A percentile compares a stretch with the other conserved stretches of the same genome.
phyloP scores from a whole-genome alignment of 2,113 vertebrate genomes.

The Aspiorhynchus laticeps region DNA sequence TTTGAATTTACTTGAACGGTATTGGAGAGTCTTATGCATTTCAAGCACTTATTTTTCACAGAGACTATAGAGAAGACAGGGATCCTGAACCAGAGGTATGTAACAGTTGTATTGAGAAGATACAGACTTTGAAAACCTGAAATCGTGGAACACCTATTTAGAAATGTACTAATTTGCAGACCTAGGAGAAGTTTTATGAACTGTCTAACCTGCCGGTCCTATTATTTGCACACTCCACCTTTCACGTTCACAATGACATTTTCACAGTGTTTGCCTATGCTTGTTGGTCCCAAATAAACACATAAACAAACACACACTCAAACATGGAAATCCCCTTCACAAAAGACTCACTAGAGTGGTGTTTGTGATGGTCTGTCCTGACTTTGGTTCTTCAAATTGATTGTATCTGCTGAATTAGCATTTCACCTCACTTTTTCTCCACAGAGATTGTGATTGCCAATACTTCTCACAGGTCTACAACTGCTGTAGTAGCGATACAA shows the following conservation, averaged over 20 bases:
- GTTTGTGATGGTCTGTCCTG: slow-evolving; percentile 47
- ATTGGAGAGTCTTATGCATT: not conserved
- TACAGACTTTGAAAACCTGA: not conserved
- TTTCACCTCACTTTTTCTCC: slow-evolving; percentile 72
- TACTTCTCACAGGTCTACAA: slow-evolving; percentile 69
- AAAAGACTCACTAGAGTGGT: not conserved
- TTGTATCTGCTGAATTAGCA: slow-evolving; percentile 72
- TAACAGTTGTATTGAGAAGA: not conserved
- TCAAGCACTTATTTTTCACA: slow-evolving; percentile 20
- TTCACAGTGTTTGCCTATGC: not conserved
- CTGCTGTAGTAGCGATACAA: slow-evolving; percentile 66
- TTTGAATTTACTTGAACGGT: slow-evolving; percentile 4
- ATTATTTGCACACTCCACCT: not conserved
- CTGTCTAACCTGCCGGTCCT: not conserved
- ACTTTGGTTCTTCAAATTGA: slow-evolving; percentile 64
- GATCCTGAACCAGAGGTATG: not conserved
- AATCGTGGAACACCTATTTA: not conserved
- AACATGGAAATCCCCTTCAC: slow-evolving; percentile 16
- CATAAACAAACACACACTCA: slow-evolving; percentile 3
- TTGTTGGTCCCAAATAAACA: not conserved
- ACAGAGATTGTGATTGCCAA: slow-evolving; percentile 74
- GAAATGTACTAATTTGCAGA: not conserved
- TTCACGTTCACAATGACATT: not conserved
- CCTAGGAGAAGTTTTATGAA: not conserved
- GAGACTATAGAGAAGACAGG: slow-evolving; percentile 24